phyloP scores from a whole-genome alignment of 2,888 invertebrate genomes.

The Rhimphoctona megacephalus region DNA sequence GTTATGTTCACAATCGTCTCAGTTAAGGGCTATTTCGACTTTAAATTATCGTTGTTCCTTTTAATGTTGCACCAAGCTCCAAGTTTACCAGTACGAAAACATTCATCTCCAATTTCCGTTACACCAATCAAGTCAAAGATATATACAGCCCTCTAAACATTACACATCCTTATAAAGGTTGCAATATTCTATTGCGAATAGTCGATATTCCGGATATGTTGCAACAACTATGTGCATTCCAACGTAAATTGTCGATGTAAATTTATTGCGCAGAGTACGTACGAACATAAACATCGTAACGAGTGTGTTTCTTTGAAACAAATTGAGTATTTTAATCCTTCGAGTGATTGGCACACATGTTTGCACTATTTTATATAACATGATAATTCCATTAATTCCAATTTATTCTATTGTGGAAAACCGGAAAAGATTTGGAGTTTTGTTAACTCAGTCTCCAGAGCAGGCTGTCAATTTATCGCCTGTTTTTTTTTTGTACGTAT shows the following conservation, averaged over 20 bases:
- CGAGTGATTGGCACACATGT: neutral
- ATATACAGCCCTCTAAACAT: neutral
- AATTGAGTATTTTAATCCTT: neutral
- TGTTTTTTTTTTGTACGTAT: neutral
- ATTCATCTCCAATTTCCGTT: constrained; percentile 18
- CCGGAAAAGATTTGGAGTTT: neutral
- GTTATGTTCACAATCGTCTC: constrained; percentile 53
- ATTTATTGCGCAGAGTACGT: neutral
- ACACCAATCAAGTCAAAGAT: constrained; percentile 1
- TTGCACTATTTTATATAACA: neutral
- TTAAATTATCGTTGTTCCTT: constrained; percentile 6
- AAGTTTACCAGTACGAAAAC: neutral
- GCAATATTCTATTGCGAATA: neutral
- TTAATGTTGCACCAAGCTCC: neutral
- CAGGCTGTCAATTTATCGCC: neutral
- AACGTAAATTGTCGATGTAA: neutral
- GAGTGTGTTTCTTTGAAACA: neutral
- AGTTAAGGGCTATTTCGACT: constrained; percentile 8
- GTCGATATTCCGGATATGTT: neutral
- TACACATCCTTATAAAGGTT: neutral
- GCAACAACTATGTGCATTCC: neutral
- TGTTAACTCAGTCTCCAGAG: too few species aligned
- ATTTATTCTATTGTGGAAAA: neutral
- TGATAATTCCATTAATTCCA: neutral
- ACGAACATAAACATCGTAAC: neutral